Evolutionary conservation across 2,113 vertebrate genomes (phyloP).

Genomic region (Brachionichthys hirsutus): DNA sequence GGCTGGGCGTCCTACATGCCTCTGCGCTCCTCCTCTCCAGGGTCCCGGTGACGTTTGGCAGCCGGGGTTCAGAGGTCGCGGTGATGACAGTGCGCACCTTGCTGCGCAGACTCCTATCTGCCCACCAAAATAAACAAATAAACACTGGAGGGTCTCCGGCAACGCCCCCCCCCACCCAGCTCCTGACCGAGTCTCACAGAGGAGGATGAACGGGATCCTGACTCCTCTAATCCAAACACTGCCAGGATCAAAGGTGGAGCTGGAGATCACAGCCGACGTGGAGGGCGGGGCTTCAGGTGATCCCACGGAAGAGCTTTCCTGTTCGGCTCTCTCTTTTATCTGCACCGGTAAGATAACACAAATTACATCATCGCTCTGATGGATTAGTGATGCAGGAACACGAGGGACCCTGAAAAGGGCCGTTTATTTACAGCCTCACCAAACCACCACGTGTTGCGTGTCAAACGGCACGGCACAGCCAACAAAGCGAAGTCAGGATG

Average conservation of each 20-base stretch:
- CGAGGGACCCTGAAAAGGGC: no score
- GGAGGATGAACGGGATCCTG: constrained; percentile 57
- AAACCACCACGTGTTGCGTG: no score
- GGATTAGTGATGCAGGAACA: no score
- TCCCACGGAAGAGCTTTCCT: neutral
- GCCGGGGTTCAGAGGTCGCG: constrained; percentile 71
- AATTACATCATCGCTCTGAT: no score
- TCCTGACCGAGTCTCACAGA: constrained; percentile 55
- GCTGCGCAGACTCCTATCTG: constrained; percentile 72
- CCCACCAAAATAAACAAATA: constrained; percentile 79
- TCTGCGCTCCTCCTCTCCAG: constrained; percentile 48
- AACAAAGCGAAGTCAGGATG: no score
- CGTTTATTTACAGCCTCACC: no score
- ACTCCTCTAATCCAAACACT: constrained; percentile 72
- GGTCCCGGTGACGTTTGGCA: constrained; percentile 58
- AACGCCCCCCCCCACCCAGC: constrained; percentile 48
- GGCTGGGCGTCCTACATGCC: constrained; percentile 58
- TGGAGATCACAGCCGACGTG: constrained; percentile 74
- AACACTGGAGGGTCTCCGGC: constrained; percentile 64
- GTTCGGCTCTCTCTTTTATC: no score
- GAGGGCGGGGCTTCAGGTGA: no score
- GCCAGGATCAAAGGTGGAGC: constrained; percentile 62
- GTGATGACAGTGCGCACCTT: constrained; percentile 80
- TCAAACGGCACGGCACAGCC: no score
- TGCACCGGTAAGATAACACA: no score